Percentiles rank a stretch among this genome's conserved stretches.
These are phyloP conservation scores for Melanostigma gelatinosum DNA, from an alignment of 2,113 vertebrate genomes.

Conservation along the genomic window DNA sequence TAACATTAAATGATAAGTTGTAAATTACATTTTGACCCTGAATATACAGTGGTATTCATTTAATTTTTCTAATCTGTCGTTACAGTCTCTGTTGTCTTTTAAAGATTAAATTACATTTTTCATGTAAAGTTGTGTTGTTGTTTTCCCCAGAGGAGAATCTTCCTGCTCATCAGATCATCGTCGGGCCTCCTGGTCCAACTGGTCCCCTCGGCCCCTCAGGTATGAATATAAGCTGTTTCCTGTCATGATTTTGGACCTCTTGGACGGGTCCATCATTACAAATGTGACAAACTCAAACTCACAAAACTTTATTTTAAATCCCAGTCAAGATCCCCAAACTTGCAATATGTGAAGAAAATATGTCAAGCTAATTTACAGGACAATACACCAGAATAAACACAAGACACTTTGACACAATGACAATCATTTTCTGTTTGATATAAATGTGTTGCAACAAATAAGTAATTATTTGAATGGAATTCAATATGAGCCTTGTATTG, in stretches of 20 bases:
- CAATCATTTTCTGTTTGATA: neutral
- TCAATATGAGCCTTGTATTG: neutral
- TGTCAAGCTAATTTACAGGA: neutral
- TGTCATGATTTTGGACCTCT: neutral
- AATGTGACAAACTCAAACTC: neutral
- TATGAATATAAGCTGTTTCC: conserved; percentile 40
- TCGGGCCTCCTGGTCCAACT: conserved; percentile 82
- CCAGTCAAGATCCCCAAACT: neutral
- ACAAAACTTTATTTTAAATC: neutral
- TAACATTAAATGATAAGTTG: conserved; percentile 7
- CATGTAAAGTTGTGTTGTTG: neutral
- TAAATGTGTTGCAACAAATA: neutral
- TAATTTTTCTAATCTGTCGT: neutral
- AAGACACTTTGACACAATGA: neutral
- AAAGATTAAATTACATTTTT: neutral
- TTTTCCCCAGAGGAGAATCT: conserved; percentile 49
- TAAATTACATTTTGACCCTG: neutral
- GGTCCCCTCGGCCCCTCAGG: conserved; percentile 75
- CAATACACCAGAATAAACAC: neutral
- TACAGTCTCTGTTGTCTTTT: neutral
- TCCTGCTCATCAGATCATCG: conserved; percentile 15
- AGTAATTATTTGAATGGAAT: neutral
- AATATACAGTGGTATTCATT: neutral
- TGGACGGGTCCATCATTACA: neutral
- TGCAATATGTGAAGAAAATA: neutral